phyloP scores from a whole-genome alignment of 2,113 vertebrate species.

The Siniperca chuatsi region DNA sequence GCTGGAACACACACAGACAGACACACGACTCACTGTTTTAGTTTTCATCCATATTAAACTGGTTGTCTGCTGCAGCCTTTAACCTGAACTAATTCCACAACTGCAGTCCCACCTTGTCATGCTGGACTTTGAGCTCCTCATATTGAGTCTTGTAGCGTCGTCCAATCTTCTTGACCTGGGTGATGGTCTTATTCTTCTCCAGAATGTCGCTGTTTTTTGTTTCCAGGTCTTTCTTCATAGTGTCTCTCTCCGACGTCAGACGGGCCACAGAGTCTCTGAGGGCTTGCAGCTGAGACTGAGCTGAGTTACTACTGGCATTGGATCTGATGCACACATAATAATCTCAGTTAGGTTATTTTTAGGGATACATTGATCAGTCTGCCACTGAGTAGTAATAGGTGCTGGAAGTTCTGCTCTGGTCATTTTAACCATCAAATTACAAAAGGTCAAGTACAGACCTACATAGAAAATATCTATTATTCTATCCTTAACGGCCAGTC shows the following conservation, averaged over 20 bases:
- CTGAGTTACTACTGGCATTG: slow-evolving; percentile 84
- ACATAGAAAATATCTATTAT: background rate
- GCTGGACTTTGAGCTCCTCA: slow-evolving; percentile 94
- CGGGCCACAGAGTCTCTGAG: slow-evolving; percentile 89
- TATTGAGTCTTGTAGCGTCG: slow-evolving; percentile 97
- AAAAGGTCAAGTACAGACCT: background rate
- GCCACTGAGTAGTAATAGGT: background rate
- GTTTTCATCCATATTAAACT: background rate
- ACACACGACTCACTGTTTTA: background rate
- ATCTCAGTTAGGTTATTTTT: background rate
- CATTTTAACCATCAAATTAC: background rate
- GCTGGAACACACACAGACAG: slow-evolving; percentile 73
- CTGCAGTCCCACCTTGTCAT: slow-evolving; percentile 88
- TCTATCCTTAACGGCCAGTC: background rate
- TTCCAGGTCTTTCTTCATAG: slow-evolving; percentile 89
- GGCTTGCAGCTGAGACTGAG: slow-evolving; percentile 90
- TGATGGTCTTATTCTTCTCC: slow-evolving; percentile 96
- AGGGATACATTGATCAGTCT: background rate
- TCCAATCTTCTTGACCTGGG: slow-evolving; percentile 98
- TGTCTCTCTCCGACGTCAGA: slow-evolving; percentile 88
- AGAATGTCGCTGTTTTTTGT: slow-evolving; percentile 89
- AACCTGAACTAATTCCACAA: background rate
- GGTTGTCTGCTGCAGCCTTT: background rate
- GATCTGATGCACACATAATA: slow-evolving; percentile 52
- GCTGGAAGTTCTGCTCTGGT: background rate